Conservation (phyloP, 2,797 vertebrate genomes). For the Allobates femoralis region DNA sequence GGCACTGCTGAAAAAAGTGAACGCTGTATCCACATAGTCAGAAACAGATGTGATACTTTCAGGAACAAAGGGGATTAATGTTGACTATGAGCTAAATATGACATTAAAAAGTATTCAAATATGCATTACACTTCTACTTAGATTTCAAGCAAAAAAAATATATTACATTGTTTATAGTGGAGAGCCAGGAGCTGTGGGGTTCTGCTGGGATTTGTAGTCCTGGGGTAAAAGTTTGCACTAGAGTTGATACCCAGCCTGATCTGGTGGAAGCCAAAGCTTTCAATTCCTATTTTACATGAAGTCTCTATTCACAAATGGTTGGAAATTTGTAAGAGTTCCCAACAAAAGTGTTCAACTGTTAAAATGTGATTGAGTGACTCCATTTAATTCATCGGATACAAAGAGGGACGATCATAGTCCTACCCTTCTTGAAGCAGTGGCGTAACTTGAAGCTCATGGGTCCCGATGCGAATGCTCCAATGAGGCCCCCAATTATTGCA, state of each 20-base stretch:
- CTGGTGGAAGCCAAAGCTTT: background rate
- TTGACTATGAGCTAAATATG: conserved; percentile 27
- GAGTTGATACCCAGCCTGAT: background rate
- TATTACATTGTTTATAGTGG: no score
- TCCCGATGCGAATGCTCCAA: no score
- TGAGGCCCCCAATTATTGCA: no score
- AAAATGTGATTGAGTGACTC: background rate
- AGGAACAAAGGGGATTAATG: conserved; percentile 63
- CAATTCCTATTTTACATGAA: background rate
- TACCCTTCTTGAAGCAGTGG: no score
- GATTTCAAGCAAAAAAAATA: background rate
- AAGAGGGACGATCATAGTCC: background rate
- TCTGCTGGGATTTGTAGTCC: conserved; percentile 16
- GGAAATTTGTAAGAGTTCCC: background rate
- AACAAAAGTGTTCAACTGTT: background rate
- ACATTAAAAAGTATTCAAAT: conserved; percentile 7
- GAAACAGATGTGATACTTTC: conserved; percentile 75
- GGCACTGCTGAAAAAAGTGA: conserved; percentile 74
- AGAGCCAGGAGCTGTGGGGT: background rate
- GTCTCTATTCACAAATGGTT: conserved; percentile 6
- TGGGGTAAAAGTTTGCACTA: no score
- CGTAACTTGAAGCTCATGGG: no score
- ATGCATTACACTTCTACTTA: background rate
- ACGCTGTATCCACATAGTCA: conserved; percentile 69
- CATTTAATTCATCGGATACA: background rate